phyloP scores from a whole-genome alignment of 2,888 invertebrate genomes.

The Microctonus aethiopoides region DNA sequence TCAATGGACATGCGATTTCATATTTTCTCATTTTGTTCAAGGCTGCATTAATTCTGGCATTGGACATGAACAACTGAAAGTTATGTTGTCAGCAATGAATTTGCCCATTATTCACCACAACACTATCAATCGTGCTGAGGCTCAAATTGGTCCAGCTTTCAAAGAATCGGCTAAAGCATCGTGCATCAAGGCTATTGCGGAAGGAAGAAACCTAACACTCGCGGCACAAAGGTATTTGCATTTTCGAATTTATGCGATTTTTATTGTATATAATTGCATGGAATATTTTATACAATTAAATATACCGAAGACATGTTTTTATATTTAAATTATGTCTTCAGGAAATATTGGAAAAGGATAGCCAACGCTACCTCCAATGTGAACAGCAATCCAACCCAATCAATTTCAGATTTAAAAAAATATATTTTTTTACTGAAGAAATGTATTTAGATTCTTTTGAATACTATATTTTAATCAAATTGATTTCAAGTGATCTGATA shows the following conservation, averaged over 20 bases:
- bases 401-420: slow-evolving; percentile 26
- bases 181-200: slow-evolving; percentile 24
- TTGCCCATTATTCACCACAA: slow-evolving; percentile 31
- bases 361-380: slow-evolving; percentile 17
- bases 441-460: too few species aligned
- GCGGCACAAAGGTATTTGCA: slow-evolving; percentile 22
- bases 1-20: slow-evolving; percentile 19
- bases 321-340: too few species aligned
- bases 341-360: slow-evolving; percentile 14
- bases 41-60: slow-evolving; percentile 36
- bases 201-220: slow-evolving; percentile 22
- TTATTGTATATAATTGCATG: slow-evolving; percentile 6
- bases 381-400: slow-evolving; percentile 21
- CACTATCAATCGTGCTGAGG: slow-evolving; percentile 33
- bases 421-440: neutral
- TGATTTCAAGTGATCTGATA: slow-evolving; percentile 16
- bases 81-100: slow-evolving; percentile 30
- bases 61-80: slow-evolving; percentile 36
- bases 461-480: too few species aligned
- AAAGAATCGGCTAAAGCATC: slow-evolving; percentile 31
- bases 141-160: slow-evolving; percentile 29
- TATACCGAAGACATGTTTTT: too few species aligned
- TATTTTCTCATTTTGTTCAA: slow-evolving; percentile 22
- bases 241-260: slow-evolving; percentile 21
- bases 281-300: too few species aligned